phyloP scores from a whole-genome alignment of 2,113 vertebrate species.

The Asarcornis scutulata region DNA sequence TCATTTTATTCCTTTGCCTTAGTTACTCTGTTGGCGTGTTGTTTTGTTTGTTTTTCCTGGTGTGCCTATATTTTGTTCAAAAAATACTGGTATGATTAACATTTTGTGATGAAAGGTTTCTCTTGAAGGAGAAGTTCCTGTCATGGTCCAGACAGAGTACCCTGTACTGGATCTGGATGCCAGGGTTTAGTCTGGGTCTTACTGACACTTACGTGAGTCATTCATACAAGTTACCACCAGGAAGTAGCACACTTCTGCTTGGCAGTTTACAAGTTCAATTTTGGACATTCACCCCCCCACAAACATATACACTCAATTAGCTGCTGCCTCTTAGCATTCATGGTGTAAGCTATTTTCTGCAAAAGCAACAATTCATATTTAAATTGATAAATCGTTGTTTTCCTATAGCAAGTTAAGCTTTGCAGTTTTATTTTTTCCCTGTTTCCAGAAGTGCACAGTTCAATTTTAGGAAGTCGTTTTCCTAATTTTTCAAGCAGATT shows the following conservation, averaged over 20 bases:
- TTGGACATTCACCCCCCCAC: background rate
- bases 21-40: background rate
- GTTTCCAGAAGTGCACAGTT: background rate
- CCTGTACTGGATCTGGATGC: background rate
- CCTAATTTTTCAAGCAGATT: slow-evolving; percentile 30
- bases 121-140: slow-evolving; percentile 1
- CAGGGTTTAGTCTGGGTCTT: background rate
- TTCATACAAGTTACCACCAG: background rate
- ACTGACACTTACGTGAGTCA: background rate
- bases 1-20: slow-evolving; percentile 22
- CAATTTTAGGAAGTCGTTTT: background rate
- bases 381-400: slow-evolving; percentile 40
- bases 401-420: background rate
- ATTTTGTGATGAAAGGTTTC: background rate
- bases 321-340: background rate
- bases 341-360: background rate
- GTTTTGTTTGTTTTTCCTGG: background rate
- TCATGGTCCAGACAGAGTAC: background rate
- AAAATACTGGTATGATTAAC: slow-evolving; percentile 49
- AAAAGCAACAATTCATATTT: background rate
- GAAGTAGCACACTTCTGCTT: background rate
- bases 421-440: background rate
- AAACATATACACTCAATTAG: background rate
- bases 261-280: background rate
- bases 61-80: slow-evolving; percentile 42